These are phyloP conservation scores for Dreissena polymorpha DNA, from an alignment of 1,140 invertebrate genomes.

Conservation along the genomic window DNA sequence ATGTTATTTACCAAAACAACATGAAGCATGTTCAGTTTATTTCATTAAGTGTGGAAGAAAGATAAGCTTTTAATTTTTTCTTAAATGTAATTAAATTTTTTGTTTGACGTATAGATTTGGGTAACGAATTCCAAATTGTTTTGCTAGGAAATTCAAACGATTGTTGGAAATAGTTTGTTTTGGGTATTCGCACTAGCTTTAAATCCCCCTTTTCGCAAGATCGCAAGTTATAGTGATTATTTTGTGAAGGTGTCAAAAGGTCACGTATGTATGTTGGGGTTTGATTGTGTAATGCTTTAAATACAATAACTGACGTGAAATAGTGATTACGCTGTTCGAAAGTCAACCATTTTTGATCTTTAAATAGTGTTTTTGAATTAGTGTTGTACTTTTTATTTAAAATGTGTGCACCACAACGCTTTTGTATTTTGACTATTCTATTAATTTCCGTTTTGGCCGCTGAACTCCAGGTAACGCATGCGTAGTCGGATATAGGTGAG, in stretches of 20 bases:
- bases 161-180: background rate
- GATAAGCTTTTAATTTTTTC: too few relatives aligned
- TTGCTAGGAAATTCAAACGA: background rate
- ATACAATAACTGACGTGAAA: background rate
- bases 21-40: too few relatives aligned
- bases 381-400: slow-evolving; percentile 3
- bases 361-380: background rate
- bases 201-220: background rate
- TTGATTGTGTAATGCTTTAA: background rate
- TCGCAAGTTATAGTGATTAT: background rate
- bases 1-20: too few relatives aligned
- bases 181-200: background rate
- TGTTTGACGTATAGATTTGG: background rate
- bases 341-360: background rate
- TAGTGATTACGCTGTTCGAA: background rate
- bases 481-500: background rate
- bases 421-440: slow-evolving; percentile 5
- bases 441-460: background rate
- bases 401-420: background rate
- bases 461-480: background rate
- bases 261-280: background rate
- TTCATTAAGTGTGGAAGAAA: too few relatives aligned
- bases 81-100: too few relatives aligned
- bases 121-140: background rate
- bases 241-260: background rate